These are phyloP conservation scores for Spheniscus mendiculus DNA, from an alignment of 2,113 vertebrate genomes.

Conservation along the genomic window DNA sequence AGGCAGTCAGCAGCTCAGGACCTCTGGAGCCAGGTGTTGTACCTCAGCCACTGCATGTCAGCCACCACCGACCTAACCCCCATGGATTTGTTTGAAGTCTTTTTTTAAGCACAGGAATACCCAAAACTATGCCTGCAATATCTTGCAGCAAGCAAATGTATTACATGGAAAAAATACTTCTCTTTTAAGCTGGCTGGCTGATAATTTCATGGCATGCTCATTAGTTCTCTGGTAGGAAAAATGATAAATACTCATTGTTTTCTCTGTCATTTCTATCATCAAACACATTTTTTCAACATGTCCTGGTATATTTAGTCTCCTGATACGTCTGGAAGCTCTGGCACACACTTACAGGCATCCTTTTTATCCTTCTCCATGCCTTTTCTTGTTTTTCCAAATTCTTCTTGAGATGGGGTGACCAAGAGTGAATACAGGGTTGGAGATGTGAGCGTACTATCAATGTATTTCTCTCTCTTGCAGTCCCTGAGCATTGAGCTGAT, in stretches of 20 bases:
- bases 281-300: background rate
- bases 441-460: background rate
- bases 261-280: background rate
- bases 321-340: background rate
- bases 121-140: background rate
- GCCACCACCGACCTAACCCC: too few species aligned
- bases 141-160: background rate
- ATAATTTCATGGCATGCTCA: conserved; percentile 17
- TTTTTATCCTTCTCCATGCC: background rate
- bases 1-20: fast-evolving
- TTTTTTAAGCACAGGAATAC: background rate
- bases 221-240: conserved; percentile 18
- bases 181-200: background rate
- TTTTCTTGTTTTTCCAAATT: conserved; percentile 23
- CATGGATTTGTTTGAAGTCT: background rate
- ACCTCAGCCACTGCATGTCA: background rate
- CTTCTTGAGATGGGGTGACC: background rate
- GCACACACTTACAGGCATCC: background rate
- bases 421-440: background rate
- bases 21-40: background rate
- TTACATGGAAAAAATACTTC: background rate
- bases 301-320: background rate
- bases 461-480: background rate
- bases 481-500: background rate
- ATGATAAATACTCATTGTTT: background rate